Conservation (phyloP, 2,797 vertebrate species). For the Microctenopoma lineatum region DNA sequence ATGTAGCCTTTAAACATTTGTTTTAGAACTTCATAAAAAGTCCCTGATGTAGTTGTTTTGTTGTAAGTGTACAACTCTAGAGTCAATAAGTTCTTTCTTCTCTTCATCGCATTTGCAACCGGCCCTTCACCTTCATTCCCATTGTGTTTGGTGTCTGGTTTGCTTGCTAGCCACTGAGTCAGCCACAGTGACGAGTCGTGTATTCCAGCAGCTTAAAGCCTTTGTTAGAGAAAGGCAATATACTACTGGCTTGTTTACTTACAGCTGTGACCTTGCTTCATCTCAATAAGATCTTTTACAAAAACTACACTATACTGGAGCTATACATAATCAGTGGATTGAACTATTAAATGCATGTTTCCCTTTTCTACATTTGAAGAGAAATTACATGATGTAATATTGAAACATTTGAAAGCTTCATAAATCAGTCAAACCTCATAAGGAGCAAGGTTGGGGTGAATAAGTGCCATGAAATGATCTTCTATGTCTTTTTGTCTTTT, state of each 20-base stretch:
- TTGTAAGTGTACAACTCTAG: neutral
- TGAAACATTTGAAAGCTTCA: constrained; percentile 4
- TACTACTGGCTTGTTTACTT: neutral
- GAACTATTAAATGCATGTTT: neutral
- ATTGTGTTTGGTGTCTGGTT: neutral
- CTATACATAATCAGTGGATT: neutral
- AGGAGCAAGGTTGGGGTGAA: constrained; percentile 11
- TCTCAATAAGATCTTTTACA: neutral
- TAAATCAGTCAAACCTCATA: constrained; percentile 2
- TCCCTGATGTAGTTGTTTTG: neutral
- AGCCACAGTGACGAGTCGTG: neutral
- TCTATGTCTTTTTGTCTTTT: constrained; percentile 51
- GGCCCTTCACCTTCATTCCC: neutral
- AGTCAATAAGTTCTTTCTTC: neutral
- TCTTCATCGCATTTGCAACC: no score
- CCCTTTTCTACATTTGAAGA: neutral
- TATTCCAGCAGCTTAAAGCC: neutral
- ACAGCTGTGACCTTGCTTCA: neutral
- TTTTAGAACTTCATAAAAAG: constrained; percentile 19
- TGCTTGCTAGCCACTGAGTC: no score
- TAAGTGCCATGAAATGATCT: constrained; percentile 15
- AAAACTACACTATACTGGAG: neutral
- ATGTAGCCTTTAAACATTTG: constrained; percentile 11
- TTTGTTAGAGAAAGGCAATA: no score
- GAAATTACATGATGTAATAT: constrained; percentile 2